Evolutionary conservation across 2,797 vertebrate genomes (phyloP).

Genomic region (Leptatherina wallacei): DNA sequence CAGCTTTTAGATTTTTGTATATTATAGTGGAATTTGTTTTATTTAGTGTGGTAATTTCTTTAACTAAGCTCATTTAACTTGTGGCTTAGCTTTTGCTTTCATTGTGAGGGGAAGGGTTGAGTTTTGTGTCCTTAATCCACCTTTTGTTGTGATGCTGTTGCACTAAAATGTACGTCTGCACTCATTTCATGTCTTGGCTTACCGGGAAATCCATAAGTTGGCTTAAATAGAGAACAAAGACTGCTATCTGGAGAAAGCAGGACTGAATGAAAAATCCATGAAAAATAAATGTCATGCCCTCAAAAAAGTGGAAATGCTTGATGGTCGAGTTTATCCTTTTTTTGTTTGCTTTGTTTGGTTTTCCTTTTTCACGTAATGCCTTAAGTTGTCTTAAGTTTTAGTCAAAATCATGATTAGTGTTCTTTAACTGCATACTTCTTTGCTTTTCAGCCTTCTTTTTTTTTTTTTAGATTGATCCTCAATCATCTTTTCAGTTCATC

Average conservation of each 20-base stretch:
- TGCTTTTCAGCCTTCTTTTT: too few relatives aligned
- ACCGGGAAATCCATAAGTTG: not conserved
- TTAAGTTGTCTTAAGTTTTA: too few relatives aligned
- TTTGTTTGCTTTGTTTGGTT: too few relatives aligned
- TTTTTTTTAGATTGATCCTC: too few relatives aligned
- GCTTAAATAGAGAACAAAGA: not conserved
- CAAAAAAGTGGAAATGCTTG: conserved; percentile 1
- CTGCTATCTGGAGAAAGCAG: not conserved
- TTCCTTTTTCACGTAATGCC: too few relatives aligned
- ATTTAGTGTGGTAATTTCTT: conserved; percentile 52
- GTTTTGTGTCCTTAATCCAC: conserved; percentile 45
- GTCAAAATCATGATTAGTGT: too few relatives aligned
- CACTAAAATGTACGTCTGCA: not conserved
- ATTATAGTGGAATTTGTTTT: conserved; percentile 30
- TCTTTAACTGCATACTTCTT: too few relatives aligned
- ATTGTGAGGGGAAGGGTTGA: conserved; percentile 38
- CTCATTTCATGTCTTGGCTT: not conserved
- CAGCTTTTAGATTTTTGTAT: conserved; percentile 46
- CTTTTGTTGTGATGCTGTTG: conserved; percentile 15
- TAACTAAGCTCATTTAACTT: conserved; percentile 53
- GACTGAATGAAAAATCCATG: not conserved
- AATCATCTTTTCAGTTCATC: too few relatives aligned
- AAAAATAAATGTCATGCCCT: not conserved
- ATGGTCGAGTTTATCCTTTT: too few relatives aligned
- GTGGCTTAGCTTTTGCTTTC: conserved; percentile 25